Base-by-base conservation (phyloP, 1,140 invertebrate genomes). In the Chironomus striatipennis region DNA sequence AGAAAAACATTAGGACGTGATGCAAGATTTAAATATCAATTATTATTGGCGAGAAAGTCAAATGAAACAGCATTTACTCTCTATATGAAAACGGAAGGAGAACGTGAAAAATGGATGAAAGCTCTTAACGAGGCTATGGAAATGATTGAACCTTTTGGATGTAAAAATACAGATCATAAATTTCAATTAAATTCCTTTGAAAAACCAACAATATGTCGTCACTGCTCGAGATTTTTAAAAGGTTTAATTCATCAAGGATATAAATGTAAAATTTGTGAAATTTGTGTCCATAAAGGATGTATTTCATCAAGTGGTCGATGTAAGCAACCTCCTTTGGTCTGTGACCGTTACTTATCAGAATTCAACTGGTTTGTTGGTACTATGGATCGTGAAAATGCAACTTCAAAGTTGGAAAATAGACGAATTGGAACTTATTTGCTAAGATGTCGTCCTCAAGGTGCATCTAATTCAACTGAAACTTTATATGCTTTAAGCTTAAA, bases 81-180 rank as follows among this genome's bases (percentile, higher is more conserved):
- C 78, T 95, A 91, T 81, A 92, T 95, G 1, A 90, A 95, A 79
- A 95, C 90, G 8, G 93, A 95, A 76, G 94, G 96, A 57, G 88
- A 91, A 75, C 93, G 95, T 76, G 85, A 89, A 76, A 92, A 93
- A 81, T 98, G 96, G 95, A 91, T 97, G 17, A 94, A 95, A 79
- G 93, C 95, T 7, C 90, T 98, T 24, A 88, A 90, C 73, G 93
- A 97, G 79, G 96, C 96, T 64, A 89, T 97, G 93, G 95, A 83
- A 90, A 91, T 86, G 81, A 87, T 97, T 34, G 90, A 93, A 79
- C 96, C 96, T 0, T 82, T 88, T 1, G 90, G 90, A 0, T 90
- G 90, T 77, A 86, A 88, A 34, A 88, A 87, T 76, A 94, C 92
- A 1, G 92, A 93, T 81, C 94, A 96, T 80, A 91, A 92, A 83